phyloP scores from a whole-genome alignment of 2,797 vertebrate species.

The Catostomus latipinnis region DNA sequence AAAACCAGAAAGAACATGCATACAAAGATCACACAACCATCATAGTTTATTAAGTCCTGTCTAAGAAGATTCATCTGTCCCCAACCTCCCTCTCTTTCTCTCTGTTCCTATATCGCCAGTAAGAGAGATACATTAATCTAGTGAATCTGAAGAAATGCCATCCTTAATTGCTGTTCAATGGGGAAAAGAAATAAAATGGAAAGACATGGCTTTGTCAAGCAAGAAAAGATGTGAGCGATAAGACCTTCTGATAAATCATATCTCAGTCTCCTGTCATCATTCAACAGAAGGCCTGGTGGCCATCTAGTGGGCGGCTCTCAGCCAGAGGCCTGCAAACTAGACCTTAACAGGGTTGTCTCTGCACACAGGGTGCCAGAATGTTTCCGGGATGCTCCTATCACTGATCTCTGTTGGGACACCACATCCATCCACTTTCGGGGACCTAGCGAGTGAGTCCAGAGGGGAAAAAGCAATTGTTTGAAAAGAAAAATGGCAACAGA shows the following conservation, averaged over 20 bases:
- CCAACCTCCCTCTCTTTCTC: constrained; percentile 12
- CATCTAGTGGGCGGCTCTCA: constrained; percentile 78
- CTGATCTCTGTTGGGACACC: constrained; percentile 17
- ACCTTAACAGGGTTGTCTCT: constrained; percentile 87
- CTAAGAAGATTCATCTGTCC: constrained; percentile 26
- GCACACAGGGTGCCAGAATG: constrained; percentile 50
- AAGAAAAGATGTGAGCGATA: constrained; percentile 72
- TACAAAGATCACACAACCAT: constrained; percentile 10
- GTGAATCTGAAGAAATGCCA: constrained; percentile 50
- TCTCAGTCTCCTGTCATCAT: constrained; percentile 80
- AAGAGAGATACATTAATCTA: constrained; percentile 46
- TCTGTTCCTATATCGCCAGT: background rate
- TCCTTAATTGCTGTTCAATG: constrained; percentile 50
- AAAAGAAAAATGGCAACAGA: constrained; percentile 69
- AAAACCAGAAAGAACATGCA: background rate
- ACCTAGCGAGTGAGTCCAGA: background rate
- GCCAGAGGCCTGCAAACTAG: constrained; percentile 84
- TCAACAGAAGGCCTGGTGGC: constrained; percentile 85
- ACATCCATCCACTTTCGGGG: constrained; percentile 32
- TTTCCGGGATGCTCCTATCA: constrained; percentile 53
- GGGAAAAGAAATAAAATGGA: constrained; percentile 75
- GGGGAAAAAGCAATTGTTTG: constrained; percentile 64
- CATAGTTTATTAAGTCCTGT: constrained; percentile 24
- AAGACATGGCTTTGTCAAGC: constrained; percentile 62
- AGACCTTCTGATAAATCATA: constrained; percentile 85